Percentiles rank a stretch among this genome's conserved stretches.
phyloP scores from a whole-genome alignment of 2,888 invertebrate species.

The Ophion costatus region DNA sequence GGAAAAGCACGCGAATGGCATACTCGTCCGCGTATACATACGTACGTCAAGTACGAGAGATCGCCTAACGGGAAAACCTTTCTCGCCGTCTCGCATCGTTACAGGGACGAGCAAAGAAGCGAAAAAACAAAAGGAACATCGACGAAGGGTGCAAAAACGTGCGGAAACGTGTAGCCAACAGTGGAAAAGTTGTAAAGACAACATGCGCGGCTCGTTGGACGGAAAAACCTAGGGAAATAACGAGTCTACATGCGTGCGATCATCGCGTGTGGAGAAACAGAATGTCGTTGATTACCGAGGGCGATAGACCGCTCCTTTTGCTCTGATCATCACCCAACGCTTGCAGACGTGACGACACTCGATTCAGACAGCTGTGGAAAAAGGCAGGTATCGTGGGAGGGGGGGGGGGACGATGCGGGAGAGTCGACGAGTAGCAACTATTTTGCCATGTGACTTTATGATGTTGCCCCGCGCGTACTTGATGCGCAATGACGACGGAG shows the following conservation, averaged over 20 bases:
- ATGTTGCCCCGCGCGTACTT: conserved; percentile 28
- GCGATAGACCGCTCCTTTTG: conserved; percentile 40
- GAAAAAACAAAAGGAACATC: conserved; percentile 23
- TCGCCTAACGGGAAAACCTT: conserved; percentile 55
- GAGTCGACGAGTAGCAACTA: conserved; percentile 11
- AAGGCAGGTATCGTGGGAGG: background rate
- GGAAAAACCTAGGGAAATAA: conserved; percentile 3
- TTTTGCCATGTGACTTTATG: conserved; percentile 43
- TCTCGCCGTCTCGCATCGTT: conserved; percentile 34
- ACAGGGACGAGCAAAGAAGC: conserved; percentile 67
- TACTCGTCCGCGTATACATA: conserved; percentile 66
- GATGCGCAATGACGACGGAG: background rate
- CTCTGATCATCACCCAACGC: conserved; percentile 12
- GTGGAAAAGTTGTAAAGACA: background rate
- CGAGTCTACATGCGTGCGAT: background rate
- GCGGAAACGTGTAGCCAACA: conserved; percentile 39
- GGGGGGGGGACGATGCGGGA: background rate
- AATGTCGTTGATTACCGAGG: conserved; percentile 36
- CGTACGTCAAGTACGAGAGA: conserved; percentile 25
- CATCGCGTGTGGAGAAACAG: background rate
- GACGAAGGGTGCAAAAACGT: conserved; percentile 47
- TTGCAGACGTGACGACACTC: conserved; percentile 13
- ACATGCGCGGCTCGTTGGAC: background rate
- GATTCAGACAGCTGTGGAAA: conserved; percentile 27
- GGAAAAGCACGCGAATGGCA: conserved; percentile 71